These are phyloP conservation scores for Falco berigora DNA, from an alignment of 2,797 vertebrate species.

Conservation along the genomic window DNA sequence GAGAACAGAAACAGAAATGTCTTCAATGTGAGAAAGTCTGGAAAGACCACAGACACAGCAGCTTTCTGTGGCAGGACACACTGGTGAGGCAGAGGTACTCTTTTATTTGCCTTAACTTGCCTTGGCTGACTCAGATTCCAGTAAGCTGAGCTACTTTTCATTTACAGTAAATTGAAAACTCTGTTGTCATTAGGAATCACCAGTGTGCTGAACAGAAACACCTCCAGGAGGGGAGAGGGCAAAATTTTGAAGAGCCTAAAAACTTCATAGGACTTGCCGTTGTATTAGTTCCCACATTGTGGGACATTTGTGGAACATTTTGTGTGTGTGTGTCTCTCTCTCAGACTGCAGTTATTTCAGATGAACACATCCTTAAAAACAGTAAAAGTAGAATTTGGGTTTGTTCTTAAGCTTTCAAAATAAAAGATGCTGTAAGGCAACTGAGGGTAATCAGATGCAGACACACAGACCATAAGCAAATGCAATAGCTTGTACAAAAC, in stretches of 20 bases:
- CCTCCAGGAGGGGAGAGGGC: slow-evolving; percentile 2
- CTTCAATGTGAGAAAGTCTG: background rate
- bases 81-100: slow-evolving; percentile 3
- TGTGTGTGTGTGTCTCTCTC: background rate
- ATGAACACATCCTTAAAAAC: slow-evolving; percentile 11
- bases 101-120: slow-evolving; percentile 55
- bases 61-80: slow-evolving; percentile 1
- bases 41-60: slow-evolving; percentile 41
- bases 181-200: slow-evolving; percentile 37
- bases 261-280: background rate
- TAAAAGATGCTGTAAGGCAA: slow-evolving; percentile 40
- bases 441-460: slow-evolving; percentile 50
- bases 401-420: slow-evolving; percentile 39
- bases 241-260: background rate
- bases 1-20: slow-evolving; percentile 57
- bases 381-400: slow-evolving; percentile 45
- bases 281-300: background rate
- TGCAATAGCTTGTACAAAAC: background rate
- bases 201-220: slow-evolving; percentile 1
- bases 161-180: slow-evolving; percentile 52
- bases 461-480: background rate
- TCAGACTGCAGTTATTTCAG: background rate
- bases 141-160: slow-evolving; percentile 47
- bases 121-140: slow-evolving; percentile 57
- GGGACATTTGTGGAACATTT: background rate